Evolutionary conservation across 2,888 invertebrate genomes (phyloP).

Genomic region (Lithosia quadra): DNA sequence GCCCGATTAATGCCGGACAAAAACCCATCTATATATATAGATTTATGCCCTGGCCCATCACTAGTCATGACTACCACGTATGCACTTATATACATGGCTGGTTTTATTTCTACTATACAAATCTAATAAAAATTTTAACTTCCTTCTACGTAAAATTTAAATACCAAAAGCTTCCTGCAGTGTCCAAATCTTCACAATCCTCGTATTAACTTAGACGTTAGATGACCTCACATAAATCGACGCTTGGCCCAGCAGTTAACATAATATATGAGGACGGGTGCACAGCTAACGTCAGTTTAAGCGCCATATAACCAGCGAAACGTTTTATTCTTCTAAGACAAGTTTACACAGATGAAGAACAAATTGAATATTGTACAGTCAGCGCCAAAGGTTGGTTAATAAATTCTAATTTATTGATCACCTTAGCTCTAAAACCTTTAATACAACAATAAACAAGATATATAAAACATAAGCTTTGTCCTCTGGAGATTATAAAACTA

Average conservation of each 20-base stretch:
- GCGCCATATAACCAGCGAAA: conserved; percentile 51
- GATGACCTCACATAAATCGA: conserved; percentile 47
- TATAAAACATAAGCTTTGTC: too few species aligned
- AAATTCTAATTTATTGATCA: too few species aligned
- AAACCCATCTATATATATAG: too few species aligned
- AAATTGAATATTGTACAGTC: neutral
- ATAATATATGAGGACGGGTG: conserved; percentile 55
- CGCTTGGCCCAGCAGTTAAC: conserved; percentile 50
- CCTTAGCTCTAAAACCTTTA: too few species aligned
- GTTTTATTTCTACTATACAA: neutral
- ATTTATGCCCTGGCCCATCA: too few species aligned
- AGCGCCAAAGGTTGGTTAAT: too few species aligned
- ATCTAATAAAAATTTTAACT: neutral
- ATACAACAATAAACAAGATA: too few species aligned
- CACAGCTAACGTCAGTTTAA: conserved; percentile 59
- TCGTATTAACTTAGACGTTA: conserved; percentile 23
- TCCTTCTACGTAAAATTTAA: neutral
- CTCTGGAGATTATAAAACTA: too few species aligned
- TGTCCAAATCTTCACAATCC: conserved; percentile 26
- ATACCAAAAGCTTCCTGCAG: conserved; percentile 5
- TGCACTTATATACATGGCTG: too few species aligned
- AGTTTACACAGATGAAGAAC: conserved; percentile 21
- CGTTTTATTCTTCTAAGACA: conserved; percentile 49
- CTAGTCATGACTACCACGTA: too few species aligned
- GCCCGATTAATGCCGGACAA: too few species aligned